Percentiles rank a stretch among this genome's conserved stretches.
phyloP scores from a whole-genome alignment of 2,888 invertebrate genomes.

The Eupithecia vulgata region DNA sequence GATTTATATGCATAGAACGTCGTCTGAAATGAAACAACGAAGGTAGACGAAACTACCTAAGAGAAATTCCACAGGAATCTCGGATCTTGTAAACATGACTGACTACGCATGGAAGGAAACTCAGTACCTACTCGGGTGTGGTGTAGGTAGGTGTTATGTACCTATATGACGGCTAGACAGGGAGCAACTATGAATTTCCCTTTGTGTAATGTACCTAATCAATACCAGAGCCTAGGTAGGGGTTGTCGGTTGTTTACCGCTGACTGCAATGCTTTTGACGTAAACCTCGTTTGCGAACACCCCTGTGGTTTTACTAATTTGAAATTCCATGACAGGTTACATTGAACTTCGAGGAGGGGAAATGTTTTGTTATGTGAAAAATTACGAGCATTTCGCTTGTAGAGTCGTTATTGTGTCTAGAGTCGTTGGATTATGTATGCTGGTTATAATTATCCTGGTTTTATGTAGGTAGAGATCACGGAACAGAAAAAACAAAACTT shows the following conservation, averaged over 20 bases:
- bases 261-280: constrained; percentile 40
- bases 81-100: constrained; percentile 21
- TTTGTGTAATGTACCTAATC: constrained; percentile 65
- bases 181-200: constrained; percentile 55
- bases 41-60: constrained; percentile 13
- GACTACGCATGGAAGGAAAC: constrained; percentile 44
- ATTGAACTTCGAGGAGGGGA: constrained; percentile 9
- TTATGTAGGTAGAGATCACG: too few species aligned
- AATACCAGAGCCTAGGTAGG: constrained; percentile 51
- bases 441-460: too few species aligned
- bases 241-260: constrained; percentile 30
- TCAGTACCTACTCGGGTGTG: constrained; percentile 38
- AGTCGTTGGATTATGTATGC: too few species aligned
- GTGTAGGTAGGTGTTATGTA: neutral
- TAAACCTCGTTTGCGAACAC: constrained; percentile 35
- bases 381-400: too few species aligned
- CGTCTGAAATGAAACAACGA: neutral
- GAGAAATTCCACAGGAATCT: constrained; percentile 26
- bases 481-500: too few species aligned
- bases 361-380: neutral
- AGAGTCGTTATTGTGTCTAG: too few species aligned
- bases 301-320: constrained; percentile 31
- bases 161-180: constrained; percentile 46
- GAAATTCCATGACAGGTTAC: constrained; percentile 24
- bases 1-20: neutral